Evolutionary conservation across 2,888 invertebrate genomes (phyloP), one percentile per base, ranked within the genome.

Genomic region (Maniola hyperantus): DNA sequence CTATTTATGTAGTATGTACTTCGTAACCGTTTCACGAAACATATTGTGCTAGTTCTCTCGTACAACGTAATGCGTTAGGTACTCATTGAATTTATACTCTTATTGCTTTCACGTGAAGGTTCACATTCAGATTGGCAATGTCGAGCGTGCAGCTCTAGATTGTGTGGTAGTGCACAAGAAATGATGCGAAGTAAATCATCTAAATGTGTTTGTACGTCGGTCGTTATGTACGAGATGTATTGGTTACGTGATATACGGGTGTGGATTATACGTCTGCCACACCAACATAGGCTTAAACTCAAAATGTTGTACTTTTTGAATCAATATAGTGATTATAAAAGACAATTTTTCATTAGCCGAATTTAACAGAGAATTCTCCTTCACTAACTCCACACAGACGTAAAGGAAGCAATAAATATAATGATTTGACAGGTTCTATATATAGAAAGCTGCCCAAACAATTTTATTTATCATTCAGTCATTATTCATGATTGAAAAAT

Each of bases 131-230:
- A 11, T 5, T 13, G 13, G 6, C 11, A 26, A 26, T 51, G 20
- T 20, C 1, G 8, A 5, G 5, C 20, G 13, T 20, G 20, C 13
- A 20, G 26, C 11, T 20, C 13, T 5, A 51, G 20, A 51, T 51
- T 20, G 2, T 51, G 11, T 26, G 50, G 13, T 51, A 26, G 50
- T 51, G 13, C 50, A 51, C 11, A 26, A 51, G 50, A 51, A 51
- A 51, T 50, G 18, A 50, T 20, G 11, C 6, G 50, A 51, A 51
- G 13, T 51, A 13, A 51, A 51, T 51, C 26, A 51, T 51, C 26
- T 26, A 8, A 2, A 18, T 15, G 50, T 26, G 50, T 50, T 50
- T 20, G 6, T 26, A 13, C 26, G 8, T 48, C 15, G 48, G 18
- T 8, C 26, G 26, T 18, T 26, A 20, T 51, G 50, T 10, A n/a